Conservation (phyloP, 2,113 vertebrate genomes). For the Setophaga petechia region DNA sequence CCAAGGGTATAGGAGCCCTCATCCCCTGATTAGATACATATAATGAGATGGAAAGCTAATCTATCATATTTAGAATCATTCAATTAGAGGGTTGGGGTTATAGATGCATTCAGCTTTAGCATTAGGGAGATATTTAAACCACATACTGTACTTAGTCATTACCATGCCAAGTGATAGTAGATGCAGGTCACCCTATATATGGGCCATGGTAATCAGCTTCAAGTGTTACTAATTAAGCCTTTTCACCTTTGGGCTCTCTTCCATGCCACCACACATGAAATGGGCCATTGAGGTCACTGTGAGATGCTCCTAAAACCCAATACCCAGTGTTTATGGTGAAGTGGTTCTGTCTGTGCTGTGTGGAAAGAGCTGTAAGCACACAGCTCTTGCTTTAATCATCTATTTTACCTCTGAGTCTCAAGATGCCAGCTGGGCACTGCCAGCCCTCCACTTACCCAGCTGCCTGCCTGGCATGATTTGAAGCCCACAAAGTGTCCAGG, state of each 20-base stretch:
- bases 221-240: slow-evolving; percentile 45
- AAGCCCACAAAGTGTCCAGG: not conserved
- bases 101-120: slow-evolving; percentile 40
- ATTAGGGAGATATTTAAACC: slow-evolving; percentile 55
- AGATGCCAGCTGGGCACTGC: not conserved
- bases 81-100: slow-evolving; percentile 54
- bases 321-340: not conserved
- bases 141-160: slow-evolving; percentile 50
- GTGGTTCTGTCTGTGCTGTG: not conserved
- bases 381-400: not conserved
- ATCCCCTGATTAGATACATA: slow-evolving; percentile 37
- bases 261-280: not conserved
- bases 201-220: slow-evolving; percentile 49
- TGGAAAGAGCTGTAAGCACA: not conserved
- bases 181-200: slow-evolving; percentile 60
- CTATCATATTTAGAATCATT: slow-evolving; percentile 61
- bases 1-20: not conserved
- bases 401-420: not conserved
- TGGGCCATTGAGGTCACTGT: not conserved
- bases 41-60: slow-evolving; percentile 68
- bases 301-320: slow-evolving; percentile 19
- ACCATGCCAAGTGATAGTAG: slow-evolving; percentile 51
- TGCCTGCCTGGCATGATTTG: not conserved
- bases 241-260: slow-evolving; percentile 45
- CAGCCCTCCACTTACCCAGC: not conserved